Evolutionary conservation across 2,113 vertebrate species (phyloP).

Genomic region (Oncorhynchus gorbuscha): DNA sequence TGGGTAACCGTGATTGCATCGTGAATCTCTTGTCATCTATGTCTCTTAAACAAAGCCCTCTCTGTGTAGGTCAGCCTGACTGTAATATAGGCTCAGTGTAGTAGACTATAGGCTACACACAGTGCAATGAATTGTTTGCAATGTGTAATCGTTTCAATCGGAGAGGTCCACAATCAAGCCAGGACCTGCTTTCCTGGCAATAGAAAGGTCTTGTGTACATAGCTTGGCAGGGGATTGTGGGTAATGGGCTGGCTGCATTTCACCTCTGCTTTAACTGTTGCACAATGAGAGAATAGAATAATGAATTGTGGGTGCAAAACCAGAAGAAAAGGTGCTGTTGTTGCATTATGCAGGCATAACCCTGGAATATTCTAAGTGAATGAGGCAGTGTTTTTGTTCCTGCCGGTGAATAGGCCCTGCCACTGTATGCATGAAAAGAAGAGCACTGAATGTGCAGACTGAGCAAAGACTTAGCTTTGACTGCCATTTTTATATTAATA

Average conservation of each 20-base stretch:
- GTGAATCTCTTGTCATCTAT: neutral
- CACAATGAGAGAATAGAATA: slow-evolving; percentile 15
- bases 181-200: slow-evolving; percentile 22
- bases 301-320: slow-evolving; percentile 10
- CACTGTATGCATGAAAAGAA: neutral
- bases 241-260: slow-evolving; percentile 16
- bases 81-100: neutral
- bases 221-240: slow-evolving; percentile 36
- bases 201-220: slow-evolving; percentile 14
- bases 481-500: neutral
- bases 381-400: slow-evolving; percentile 23
- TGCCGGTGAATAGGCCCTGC: slow-evolving; percentile 11
- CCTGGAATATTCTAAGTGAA: slow-evolving; percentile 44
- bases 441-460: neutral
- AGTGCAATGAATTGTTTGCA: neutral
- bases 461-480: neutral
- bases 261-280: slow-evolving; percentile 28
- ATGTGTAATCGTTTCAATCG: slow-evolving; percentile 24
- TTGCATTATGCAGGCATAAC: slow-evolving; percentile 12
- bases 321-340: slow-evolving; percentile 3
- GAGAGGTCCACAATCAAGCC: slow-evolving; percentile 30
- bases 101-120: neutral
- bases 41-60: neutral
- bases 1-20: neutral
- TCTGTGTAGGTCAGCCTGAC: neutral